Evolutionary conservation across 2,888 invertebrate genomes (phyloP).

Genomic region (Taphrorychus bicolor): DNA sequence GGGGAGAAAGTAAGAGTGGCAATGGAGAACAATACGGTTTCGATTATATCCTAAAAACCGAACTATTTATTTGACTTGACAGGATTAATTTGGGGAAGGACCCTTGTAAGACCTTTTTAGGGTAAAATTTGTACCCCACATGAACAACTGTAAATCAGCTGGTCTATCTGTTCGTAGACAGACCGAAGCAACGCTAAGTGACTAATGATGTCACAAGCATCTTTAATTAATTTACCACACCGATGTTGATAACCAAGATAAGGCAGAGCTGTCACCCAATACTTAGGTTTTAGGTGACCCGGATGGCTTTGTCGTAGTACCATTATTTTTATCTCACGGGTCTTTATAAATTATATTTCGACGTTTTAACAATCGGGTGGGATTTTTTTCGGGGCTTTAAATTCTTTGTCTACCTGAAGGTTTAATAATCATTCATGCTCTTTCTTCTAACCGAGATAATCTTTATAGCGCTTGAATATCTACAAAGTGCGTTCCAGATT

Average conservation of each 20-base stretch:
- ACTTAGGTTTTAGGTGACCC: constrained; percentile 31
- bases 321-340: constrained; percentile 40
- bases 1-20: background rate
- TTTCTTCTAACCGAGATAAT: too few relatives aligned
- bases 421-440: background rate
- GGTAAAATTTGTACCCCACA: constrained; percentile 44
- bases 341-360: constrained; percentile 45
- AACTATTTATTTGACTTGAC: constrained; percentile 17
- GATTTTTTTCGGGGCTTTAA: constrained; percentile 33
- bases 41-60: constrained; percentile 4
- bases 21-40: background rate
- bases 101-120: constrained; percentile 35
- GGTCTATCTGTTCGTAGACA: constrained; percentile 55
- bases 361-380: constrained; percentile 42
- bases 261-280: constrained; percentile 50
- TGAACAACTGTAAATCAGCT: constrained; percentile 55
- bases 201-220: constrained; percentile 58
- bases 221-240: constrained; percentile 58
- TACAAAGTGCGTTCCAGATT: background rate
- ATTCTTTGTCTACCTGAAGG: constrained; percentile 18
- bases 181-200: constrained; percentile 55
- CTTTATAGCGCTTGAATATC: too few relatives aligned
- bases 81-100: constrained; percentile 25
- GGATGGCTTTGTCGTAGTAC: constrained; percentile 26
- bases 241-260: constrained; percentile 56